A percentile compares a stretch with the other conserved stretches of the same genome.
These are phyloP conservation scores for Sternarchorhynchus goeldii DNA, from an alignment of 2,797 vertebrate species.

Conservation along the genomic window DNA sequence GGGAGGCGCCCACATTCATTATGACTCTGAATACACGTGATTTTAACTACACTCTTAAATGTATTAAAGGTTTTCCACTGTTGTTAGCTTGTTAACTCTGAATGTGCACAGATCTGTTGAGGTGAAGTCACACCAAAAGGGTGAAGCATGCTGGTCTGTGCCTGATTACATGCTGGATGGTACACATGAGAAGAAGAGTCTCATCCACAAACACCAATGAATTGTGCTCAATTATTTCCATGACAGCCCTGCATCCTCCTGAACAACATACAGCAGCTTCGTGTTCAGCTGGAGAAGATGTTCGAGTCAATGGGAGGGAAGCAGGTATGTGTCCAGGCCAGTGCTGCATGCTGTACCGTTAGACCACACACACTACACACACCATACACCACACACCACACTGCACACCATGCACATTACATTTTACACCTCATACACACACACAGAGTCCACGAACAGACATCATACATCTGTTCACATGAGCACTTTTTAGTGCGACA, in stretches of 20 bases:
- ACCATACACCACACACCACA: too few species aligned
- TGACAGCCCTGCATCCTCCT: constrained; percentile 92
- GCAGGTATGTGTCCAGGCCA: constrained; percentile 80
- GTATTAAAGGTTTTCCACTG: too few species aligned
- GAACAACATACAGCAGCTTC: constrained; percentile 96
- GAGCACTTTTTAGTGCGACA: too few species aligned
- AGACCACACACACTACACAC: not conserved
- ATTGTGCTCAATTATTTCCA: constrained; percentile 23
- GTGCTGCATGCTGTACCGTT: not conserved
- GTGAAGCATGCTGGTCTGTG: too few species aligned
- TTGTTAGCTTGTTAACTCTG: too few species aligned
- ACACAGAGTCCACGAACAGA: too few species aligned
- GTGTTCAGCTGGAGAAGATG: constrained; percentile 98
- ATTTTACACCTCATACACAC: too few species aligned
- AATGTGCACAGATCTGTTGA: too few species aligned
- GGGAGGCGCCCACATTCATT: not conserved
- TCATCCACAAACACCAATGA: not conserved
- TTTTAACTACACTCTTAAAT: not conserved
- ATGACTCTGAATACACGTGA: not conserved
- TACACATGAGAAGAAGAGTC: not conserved
- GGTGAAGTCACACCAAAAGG: too few species aligned
- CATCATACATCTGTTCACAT: not conserved
- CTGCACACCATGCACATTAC: too few species aligned
- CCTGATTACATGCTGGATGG: not conserved
- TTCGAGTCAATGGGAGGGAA: constrained; percentile 99